Conservation (phyloP, 2,113 vertebrate species). For the Drymodes brunneopygia region DNA sequence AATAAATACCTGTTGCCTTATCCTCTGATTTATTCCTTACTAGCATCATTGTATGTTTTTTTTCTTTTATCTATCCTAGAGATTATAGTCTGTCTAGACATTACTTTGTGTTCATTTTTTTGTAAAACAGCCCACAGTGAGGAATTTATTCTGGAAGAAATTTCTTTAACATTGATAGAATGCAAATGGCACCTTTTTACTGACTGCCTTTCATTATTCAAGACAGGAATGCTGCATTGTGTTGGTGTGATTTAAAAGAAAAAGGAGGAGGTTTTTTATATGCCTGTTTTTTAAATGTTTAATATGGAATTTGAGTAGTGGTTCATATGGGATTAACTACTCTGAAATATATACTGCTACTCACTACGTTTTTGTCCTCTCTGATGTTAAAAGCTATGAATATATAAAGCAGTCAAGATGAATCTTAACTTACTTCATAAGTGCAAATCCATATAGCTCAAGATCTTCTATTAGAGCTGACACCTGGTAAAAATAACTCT, state of each 20-base stretch:
- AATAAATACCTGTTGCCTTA: neutral
- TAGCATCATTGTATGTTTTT: neutral
- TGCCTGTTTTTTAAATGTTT: neutral
- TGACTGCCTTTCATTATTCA: neutral
- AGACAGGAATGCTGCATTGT: neutral
- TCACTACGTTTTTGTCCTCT: neutral
- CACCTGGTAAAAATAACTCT: neutral
- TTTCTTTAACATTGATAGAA: neutral
- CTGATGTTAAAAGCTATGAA: neutral
- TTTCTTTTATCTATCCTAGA: neutral
- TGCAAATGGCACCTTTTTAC: neutral
- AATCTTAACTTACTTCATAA: neutral
- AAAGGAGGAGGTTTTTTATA: neutral
- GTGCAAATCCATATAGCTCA: neutral
- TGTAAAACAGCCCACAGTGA: neutral
- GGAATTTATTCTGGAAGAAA: neutral
- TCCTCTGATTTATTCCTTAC: neutral
- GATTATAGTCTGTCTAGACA: neutral
- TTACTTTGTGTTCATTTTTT: neutral
- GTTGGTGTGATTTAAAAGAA: neutral
- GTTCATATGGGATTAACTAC: neutral
- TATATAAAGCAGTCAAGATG: neutral
- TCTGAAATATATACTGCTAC: neutral
- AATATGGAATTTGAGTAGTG: neutral
- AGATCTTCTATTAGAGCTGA: neutral